Percentiles rank a stretch among this genome's conserved stretches.
phyloP scores from a whole-genome alignment of 2,888 invertebrate genomes.

The Laothoe populi region DNA sequence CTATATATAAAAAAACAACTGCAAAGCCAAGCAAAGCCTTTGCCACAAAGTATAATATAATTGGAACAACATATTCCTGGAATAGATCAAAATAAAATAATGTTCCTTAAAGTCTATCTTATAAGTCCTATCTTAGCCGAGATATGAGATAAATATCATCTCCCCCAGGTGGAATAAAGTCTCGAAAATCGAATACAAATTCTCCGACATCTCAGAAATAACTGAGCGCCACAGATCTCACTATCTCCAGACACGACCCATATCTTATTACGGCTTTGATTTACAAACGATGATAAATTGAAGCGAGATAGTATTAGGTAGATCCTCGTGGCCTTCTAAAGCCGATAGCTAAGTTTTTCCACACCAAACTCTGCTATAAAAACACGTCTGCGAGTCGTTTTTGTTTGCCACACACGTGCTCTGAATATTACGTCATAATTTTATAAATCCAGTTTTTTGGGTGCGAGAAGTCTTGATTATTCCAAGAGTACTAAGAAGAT shows the following conservation, averaged over 20 bases:
- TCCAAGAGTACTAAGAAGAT: too few relatives aligned
- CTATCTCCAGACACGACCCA: neutral
- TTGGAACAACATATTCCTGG: too few relatives aligned
- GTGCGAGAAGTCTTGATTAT: too few relatives aligned
- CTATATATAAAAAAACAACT: too few relatives aligned
- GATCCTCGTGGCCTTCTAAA: constrained; percentile 2
- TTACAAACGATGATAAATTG: constrained; percentile 19
- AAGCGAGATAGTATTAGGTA: constrained; percentile 1
- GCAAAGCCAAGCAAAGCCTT: too few relatives aligned
- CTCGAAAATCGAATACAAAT: constrained; percentile 13
- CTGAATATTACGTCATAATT: neutral
- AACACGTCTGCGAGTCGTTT: neutral
- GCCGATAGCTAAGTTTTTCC: neutral
- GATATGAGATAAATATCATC: neutral
- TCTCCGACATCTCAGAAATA: neutral
- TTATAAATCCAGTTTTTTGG: neutral
- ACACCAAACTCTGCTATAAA: neutral
- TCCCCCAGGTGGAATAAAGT: neutral
- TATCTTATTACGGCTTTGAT: constrained; percentile 4
- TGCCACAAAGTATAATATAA: too few relatives aligned
- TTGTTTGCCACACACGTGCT: constrained; percentile 10
- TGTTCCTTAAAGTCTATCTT: too few relatives aligned
- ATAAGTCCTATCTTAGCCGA: neutral
- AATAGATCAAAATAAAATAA: neutral
- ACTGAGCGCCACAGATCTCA: neutral